Evolutionary conservation across 2,113 vertebrate genomes (phyloP).

Genomic region (Entomyzon cyanotis): DNA sequence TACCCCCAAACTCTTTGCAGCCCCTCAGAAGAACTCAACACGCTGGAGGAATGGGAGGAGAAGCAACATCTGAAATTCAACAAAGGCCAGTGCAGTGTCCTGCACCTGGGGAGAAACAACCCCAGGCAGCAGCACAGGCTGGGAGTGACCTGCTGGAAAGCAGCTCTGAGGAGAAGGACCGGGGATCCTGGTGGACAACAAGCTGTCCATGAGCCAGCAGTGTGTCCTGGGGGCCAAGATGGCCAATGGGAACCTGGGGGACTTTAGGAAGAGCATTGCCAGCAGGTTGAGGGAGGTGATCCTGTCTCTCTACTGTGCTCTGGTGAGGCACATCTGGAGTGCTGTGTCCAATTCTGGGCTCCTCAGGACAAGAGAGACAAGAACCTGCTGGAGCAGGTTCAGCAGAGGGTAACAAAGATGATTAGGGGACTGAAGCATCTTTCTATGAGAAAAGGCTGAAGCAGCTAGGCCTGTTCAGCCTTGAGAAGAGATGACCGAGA

Average conservation of each 20-base stretch:
- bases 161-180: background rate
- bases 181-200: background rate
- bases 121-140: background rate
- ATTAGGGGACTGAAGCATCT: background rate
- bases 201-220: background rate
- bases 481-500: background rate
- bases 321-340: background rate
- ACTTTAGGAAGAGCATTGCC: background rate
- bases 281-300: accelerated
- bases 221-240: background rate
- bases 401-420: background rate
- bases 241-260: background rate
- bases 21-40: background rate
- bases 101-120: background rate
- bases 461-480: background rate
- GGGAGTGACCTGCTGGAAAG: background rate
- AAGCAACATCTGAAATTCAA: background rate
- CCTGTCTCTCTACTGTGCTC: too few species aligned
- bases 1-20: background rate
- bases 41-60: background rate
- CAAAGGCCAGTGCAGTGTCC: background rate
- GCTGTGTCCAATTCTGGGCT: background rate
- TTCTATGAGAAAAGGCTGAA: accelerated
- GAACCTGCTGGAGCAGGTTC: background rate
- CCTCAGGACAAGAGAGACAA: background rate